Conservation (phyloP, 1,140 invertebrate species). For the Bombus polaris region DNA sequence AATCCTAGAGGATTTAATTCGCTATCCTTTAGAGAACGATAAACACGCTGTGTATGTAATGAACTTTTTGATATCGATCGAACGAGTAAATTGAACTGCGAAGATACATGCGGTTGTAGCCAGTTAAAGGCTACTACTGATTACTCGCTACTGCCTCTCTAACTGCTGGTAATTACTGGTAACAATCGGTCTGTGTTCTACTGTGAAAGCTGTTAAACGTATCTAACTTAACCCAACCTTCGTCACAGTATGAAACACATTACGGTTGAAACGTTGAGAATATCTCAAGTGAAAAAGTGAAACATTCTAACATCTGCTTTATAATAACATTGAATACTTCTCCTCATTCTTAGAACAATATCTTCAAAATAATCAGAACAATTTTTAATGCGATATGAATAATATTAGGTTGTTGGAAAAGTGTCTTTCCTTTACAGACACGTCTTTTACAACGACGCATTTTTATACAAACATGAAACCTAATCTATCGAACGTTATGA, state of each 20-base stretch:
- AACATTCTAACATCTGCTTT: too few species aligned
- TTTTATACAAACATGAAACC: too few species aligned
- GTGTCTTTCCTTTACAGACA: too few species aligned
- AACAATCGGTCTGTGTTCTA: constrained; percentile 12
- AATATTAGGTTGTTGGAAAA: too few species aligned
- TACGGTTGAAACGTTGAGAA: neutral
- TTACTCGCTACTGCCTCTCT: constrained; percentile 20
- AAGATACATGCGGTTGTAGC: constrained; percentile 12
- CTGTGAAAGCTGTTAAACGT: constrained; percentile 22
- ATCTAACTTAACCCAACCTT: neutral
- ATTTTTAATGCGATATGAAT: too few species aligned
- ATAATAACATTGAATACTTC: too few species aligned
- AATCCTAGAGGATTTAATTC: neutral
- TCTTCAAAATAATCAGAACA: too few species aligned
- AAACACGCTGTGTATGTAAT: neutral
- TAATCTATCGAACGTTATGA: too few species aligned
- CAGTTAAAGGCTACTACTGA: constrained; percentile 22
- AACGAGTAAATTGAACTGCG: neutral
- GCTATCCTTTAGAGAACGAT: neutral
- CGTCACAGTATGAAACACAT: neutral
- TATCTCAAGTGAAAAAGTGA: neutral
- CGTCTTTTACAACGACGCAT: too few species aligned
- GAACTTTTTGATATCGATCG: constrained; percentile 17
- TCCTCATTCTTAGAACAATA: too few species aligned
- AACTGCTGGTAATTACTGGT: constrained; percentile 28